Evolutionary conservation across 2,113 vertebrate species (phyloP), one percentile per base, ranked within the genome.

Genomic region (Perca schrenkii): DNA sequence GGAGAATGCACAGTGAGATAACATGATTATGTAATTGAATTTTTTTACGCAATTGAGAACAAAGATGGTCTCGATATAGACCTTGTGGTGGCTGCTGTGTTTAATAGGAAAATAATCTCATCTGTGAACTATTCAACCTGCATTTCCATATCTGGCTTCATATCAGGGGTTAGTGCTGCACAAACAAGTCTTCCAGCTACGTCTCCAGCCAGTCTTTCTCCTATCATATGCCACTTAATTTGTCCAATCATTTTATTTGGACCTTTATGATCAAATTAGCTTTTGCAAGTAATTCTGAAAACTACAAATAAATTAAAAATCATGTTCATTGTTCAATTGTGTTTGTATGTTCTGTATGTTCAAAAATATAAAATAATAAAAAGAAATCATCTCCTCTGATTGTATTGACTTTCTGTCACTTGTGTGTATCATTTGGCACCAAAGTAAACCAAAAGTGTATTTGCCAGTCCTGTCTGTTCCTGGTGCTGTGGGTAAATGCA

Each of bases 21-120:
- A 92, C 50, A 53, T 68, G 75, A 88, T 90, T 89, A 86, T 69
- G 47, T 90, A 86, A 91, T 79, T 77, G 34, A 71, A 83, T 89
- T 74, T 75, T 31, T 78, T 66, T 69, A 80, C 86, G 80, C 66
- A 87, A 77, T 50, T 63, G 60, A 80, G 60, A 83, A 67, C 79
- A 83, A 86, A 85, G 72, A 85, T 63, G 53, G 70, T 69, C 64
- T 56, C 21, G 47, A 84, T 87, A 77, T 78, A 67, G 13, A 47
- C 60, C 74, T 83, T 46, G 21, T 73, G 60, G 50, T 14, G 1
- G 43, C 25, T 54, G 63, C 36, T 57, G 49, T 60, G n/a, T 77
- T 73, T 77, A 88, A 89, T 79, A 21, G 52, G 60, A 85, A 89
- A 86, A 88, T 87, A 86, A 87, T 86, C 68, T 47, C 21, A 56